Percentiles rank a stretch among this genome's conserved stretches.
phyloP scores from a whole-genome alignment of 2,888 invertebrate species.

The Cinara cedri region DNA sequence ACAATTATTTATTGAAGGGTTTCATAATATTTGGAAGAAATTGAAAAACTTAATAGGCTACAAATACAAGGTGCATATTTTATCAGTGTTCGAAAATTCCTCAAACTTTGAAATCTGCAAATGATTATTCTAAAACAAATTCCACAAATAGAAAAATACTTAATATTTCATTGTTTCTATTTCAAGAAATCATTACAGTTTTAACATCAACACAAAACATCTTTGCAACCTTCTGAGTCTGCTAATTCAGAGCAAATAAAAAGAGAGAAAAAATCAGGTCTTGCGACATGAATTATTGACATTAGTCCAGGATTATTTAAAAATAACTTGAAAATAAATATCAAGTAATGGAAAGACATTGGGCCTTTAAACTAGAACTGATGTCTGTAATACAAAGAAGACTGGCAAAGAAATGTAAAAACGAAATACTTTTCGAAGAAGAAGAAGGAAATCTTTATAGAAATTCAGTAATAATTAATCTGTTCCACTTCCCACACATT shows the following conservation, averaged over 20 bases:
- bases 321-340: too few relatives aligned
- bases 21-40: constrained; percentile 49
- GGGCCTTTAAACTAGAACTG: constrained; percentile 3
- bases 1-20: constrained; percentile 12
- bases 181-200: constrained; percentile 13
- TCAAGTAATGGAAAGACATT: too few relatives aligned
- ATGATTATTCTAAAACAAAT: constrained; percentile 30
- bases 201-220: not conserved
- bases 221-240: not conserved
- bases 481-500: not conserved
- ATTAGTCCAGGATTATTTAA: too few relatives aligned
- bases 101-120: constrained; percentile 36
- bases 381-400: constrained; percentile 7
- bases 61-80: constrained; percentile 52
- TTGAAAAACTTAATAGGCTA: constrained; percentile 54
- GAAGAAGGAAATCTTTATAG: constrained; percentile 27
- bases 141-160: constrained; percentile 26
- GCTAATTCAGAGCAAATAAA: too few relatives aligned
- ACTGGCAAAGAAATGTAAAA: not conserved
- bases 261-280: too few relatives aligned
- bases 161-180: constrained; percentile 11
- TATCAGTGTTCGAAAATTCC: constrained; percentile 24
- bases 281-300: too few relatives aligned
- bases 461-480: constrained; percentile 18
- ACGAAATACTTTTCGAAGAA: constrained; percentile 20